Evolutionary conservation across 2,888 invertebrate genomes (phyloP).

Genomic region (Bombylius major): DNA sequence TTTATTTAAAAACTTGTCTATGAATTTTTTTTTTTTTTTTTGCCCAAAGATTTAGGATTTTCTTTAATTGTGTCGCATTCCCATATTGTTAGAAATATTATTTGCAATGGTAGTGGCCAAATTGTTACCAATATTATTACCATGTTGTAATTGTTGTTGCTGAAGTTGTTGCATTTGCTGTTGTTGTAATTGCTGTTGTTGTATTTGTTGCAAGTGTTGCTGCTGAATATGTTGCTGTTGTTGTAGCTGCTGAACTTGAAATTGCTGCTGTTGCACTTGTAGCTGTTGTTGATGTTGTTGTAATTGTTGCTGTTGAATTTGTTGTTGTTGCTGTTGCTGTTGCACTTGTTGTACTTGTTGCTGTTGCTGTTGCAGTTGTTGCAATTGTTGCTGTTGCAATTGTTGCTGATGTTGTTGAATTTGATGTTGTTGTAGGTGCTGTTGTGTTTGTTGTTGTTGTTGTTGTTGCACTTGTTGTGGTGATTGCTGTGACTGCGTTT

Average conservation of each 20-base stretch:
- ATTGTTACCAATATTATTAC: too few relatives aligned
- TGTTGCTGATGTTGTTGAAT: constrained; percentile 29
- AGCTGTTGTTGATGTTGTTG: constrained; percentile 1
- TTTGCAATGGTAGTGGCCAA: too few relatives aligned
- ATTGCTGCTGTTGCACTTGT: constrained; percentile 1
- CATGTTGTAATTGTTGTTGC: constrained; percentile 38
- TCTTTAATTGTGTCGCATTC: constrained; percentile 2
- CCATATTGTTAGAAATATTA: constrained; percentile 33
- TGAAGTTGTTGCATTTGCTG: constrained; percentile 3
- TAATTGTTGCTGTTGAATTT: constrained; percentile 1
- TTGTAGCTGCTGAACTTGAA: neutral
- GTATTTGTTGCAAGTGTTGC: constrained; percentile 2
- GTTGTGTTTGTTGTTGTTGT: constrained; percentile 33
- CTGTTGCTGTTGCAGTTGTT: constrained; percentile 41
- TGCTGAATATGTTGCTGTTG: neutral
- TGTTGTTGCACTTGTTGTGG: constrained; percentile 16
- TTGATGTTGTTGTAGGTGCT: constrained; percentile 27
- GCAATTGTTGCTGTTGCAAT: constrained; percentile 32
- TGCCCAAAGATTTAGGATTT: too few relatives aligned
- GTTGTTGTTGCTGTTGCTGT: constrained; percentile 1
- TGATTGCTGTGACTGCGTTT: too few relatives aligned
- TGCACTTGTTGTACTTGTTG: constrained; percentile 39
- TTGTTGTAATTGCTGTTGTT: neutral
- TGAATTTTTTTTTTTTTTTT: too few relatives aligned
- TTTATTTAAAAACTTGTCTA: too few relatives aligned